Evolutionary conservation across 2,888 invertebrate genomes (phyloP), one percentile per base, ranked within the genome.

Genomic region (Lepidocyrtinus sp.): DNA sequence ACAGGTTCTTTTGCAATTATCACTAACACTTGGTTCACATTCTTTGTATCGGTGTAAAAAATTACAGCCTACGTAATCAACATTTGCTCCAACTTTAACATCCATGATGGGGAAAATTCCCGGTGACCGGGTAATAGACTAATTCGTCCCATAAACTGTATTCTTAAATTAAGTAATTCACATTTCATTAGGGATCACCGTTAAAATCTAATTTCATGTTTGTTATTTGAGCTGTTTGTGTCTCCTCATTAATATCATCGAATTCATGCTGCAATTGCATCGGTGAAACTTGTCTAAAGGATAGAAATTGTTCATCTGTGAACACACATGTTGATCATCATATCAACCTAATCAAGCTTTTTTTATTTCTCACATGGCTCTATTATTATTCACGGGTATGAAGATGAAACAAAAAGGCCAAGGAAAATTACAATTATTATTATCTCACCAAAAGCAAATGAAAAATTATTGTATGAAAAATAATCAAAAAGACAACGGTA

Each of bases 401-500:
- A 55, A 55, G 55, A 55, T 2, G n/a, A 17, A 55, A 17, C 5
- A n/a, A 55, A 55, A 55, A 9, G 36, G 55, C 55, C 17, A 3
- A 55, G n/a, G 17, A 55, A 55, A 55, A 55, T 55, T 55, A 3
- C 55, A 55, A 55, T 55, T 55, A 55, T 55, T 55, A 55, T 55
- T 55, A 55, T 55, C 55, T 55, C 55, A 55, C 55, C n/a, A 55
- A 55, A 55, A 55, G n/a, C 17, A 55, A 55, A 55, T 55, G 55
- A 55, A 55, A 55, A 55, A 55, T 55, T 55, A 55, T 55, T 55
- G 55, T 17, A 55, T 55, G 55, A 55, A 55, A 55, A 55, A 55
- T 17, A 55, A 55, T 55, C 55, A 64, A 26, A 67, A 50, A 50
- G 46, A 68, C 19, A 68, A 68, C 68, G 68, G 68, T 45, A 68